Conservation (phyloP, 1,140 invertebrate species). For the Orchestia grillus region DNA sequence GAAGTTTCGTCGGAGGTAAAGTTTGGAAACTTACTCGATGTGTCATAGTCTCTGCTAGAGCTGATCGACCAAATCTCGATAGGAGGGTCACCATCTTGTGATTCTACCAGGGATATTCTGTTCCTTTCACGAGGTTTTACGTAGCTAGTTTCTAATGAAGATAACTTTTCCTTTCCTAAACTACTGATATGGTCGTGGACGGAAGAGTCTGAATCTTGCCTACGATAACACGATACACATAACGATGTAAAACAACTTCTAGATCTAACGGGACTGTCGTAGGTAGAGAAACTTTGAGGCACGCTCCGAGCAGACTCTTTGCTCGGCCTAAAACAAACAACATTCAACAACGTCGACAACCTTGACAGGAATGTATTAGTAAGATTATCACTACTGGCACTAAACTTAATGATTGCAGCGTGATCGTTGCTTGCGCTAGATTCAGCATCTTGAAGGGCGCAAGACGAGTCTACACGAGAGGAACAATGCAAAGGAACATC, state of each 20-base stretch:
- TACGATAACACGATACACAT: constrained; percentile 33
- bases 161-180: neutral
- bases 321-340: constrained; percentile 34
- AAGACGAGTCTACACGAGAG: neutral
- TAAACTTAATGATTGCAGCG: constrained; percentile 34
- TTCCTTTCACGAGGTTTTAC: neutral
- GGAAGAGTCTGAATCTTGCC: constrained; percentile 40
- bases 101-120: neutral
- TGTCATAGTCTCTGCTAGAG: constrained; percentile 20
- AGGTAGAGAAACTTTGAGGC: neutral
- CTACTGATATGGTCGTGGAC: constrained; percentile 49
- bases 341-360: constrained; percentile 52
- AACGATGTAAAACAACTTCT: constrained; percentile 2
- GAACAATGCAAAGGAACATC: neutral
- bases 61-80: constrained; percentile 39
- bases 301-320: neutral
- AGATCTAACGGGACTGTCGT: constrained; percentile 15
- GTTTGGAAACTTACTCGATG: constrained; percentile 2
- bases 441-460: neutral
- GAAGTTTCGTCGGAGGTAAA: constrained; percentile 29
- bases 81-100: constrained; percentile 28
- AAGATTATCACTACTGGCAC: constrained; percentile 40
- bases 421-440: neutral
- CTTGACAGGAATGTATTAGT: constrained; percentile 44
- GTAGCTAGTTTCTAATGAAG: neutral